These are phyloP conservation scores for Chymomyza costata DNA, from an alignment of 1,140 invertebrate species.

Conservation along the genomic window DNA sequence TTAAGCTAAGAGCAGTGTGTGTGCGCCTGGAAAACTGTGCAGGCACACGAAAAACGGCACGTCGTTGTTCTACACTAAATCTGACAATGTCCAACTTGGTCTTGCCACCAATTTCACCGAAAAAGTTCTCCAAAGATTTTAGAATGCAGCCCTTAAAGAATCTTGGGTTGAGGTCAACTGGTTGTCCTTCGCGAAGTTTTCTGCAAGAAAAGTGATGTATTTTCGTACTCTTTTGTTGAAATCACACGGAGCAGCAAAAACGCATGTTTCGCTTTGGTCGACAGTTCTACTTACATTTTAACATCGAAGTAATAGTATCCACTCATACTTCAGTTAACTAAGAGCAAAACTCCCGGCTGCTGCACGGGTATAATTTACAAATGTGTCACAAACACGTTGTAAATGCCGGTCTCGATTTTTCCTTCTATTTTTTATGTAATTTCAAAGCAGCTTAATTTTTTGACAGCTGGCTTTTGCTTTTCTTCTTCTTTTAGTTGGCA, in stretches of 20 bases:
- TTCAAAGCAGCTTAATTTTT: too few species aligned
- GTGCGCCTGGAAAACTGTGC: slow-evolving; percentile 77
- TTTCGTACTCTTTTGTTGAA: slow-evolving; percentile 10
- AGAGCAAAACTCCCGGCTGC: neutral
- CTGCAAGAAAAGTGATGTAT: slow-evolving; percentile 65
- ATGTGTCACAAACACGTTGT: too few species aligned
- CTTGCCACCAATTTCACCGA: slow-evolving; percentile 79
- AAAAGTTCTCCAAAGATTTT: slow-evolving; percentile 76
- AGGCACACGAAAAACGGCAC: slow-evolving; percentile 79
- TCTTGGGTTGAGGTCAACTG: slow-evolving; percentile 73
- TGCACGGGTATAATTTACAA: too few species aligned
- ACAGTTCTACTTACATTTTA: slow-evolving; percentile 35
- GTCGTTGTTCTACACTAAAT: slow-evolving; percentile 75
- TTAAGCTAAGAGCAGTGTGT: slow-evolving; percentile 78
- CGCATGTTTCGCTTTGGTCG: neutral
- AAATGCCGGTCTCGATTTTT: too few species aligned
- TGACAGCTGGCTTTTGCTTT: too few species aligned
- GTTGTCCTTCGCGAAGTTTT: slow-evolving; percentile 74
- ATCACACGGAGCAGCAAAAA: slow-evolving; percentile 3
- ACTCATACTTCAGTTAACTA: slow-evolving; percentile 26
- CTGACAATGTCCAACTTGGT: slow-evolving; percentile 79
- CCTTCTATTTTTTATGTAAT: too few species aligned
- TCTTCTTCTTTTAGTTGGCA: too few species aligned
- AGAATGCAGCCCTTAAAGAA: slow-evolving; percentile 79
- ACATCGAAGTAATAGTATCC: slow-evolving; percentile 47